These are phyloP conservation scores for Lycaena phlaeas DNA, from an alignment of 2,888 invertebrate genomes.

Conservation along the genomic window DNA sequence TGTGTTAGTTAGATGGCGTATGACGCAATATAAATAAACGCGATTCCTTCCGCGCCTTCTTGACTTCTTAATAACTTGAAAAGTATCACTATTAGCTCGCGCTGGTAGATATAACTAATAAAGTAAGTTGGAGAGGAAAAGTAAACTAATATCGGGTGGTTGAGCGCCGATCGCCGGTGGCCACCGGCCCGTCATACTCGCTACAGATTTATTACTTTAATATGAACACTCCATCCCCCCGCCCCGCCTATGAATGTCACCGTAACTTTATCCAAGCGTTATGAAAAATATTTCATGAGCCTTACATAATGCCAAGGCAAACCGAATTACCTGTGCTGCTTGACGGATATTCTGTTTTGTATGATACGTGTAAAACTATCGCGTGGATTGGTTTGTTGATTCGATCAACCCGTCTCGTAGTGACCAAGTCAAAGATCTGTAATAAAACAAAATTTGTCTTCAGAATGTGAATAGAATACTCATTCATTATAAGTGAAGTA, in stretches of 20 bases:
- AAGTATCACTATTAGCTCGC: slow-evolving; percentile 57
- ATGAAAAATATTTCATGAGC: slow-evolving; percentile 21
- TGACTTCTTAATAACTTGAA: slow-evolving; percentile 60
- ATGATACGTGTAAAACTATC: too few species aligned
- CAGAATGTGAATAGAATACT: too few species aligned
- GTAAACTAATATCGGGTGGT: slow-evolving; percentile 72
- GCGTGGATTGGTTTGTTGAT: too few species aligned
- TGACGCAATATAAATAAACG: slow-evolving; percentile 21
- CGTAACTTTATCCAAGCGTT: slow-evolving; percentile 30
- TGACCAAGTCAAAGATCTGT: too few species aligned
- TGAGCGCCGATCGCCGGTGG: slow-evolving; percentile 39
- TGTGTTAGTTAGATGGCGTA: too few species aligned
- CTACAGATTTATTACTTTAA: slow-evolving; percentile 66
- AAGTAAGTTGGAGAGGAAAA: slow-evolving; percentile 71
- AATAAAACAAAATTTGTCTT: too few species aligned
- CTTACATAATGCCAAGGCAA: neutral
- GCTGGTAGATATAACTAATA: slow-evolving; percentile 65
- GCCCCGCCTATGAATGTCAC: slow-evolving; percentile 37
- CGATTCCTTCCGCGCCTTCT: slow-evolving; percentile 31
- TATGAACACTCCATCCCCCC: slow-evolving; percentile 38
- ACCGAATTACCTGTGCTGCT: too few species aligned
- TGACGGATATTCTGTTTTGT: too few species aligned
- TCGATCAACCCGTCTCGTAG: too few species aligned
- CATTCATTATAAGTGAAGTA: too few species aligned
- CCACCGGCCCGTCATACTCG: slow-evolving; percentile 28